Evolutionary conservation across 2,113 vertebrate species (phyloP).

Genomic region (Aythya baeri): DNA sequence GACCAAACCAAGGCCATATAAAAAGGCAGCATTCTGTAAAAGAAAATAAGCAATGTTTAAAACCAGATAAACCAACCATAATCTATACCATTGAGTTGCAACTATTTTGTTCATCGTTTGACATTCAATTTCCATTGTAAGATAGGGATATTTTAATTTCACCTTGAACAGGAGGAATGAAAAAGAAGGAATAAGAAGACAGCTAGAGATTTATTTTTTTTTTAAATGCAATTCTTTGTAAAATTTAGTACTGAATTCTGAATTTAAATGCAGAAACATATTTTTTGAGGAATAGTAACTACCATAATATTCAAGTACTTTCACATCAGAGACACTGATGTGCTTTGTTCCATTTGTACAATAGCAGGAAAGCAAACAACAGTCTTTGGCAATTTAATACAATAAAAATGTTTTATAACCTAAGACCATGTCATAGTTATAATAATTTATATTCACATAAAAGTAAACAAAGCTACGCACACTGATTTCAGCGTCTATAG

Average conservation of each 20-base stretch:
- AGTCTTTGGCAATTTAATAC: not conserved
- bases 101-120: not conserved
- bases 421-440: not conserved
- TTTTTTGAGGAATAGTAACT: not conserved
- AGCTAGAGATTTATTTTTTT: not conserved
- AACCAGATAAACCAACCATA: not conserved
- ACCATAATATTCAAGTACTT: not conserved
- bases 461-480: conserved; percentile 2
- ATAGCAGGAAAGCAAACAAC: not conserved
- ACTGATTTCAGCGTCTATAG: not conserved
- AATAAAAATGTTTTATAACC: not conserved
- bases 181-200: not conserved
- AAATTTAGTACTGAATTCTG: not conserved
- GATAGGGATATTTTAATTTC: not conserved
- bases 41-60: conserved; percentile 56
- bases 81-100: not conserved
- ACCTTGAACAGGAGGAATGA: not conserved
- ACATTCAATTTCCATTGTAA: not conserved
- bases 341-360: not conserved
- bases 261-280: not conserved
- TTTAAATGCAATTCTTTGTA: not conserved
- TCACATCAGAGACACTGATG: not conserved
- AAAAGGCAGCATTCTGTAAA: conserved; percentile 98
- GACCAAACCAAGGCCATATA: conserved; percentile 99
- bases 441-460: not conserved